Evolutionary conservation across 2,888 invertebrate species (phyloP).

Genomic region (Hypercompe scribonia): DNA sequence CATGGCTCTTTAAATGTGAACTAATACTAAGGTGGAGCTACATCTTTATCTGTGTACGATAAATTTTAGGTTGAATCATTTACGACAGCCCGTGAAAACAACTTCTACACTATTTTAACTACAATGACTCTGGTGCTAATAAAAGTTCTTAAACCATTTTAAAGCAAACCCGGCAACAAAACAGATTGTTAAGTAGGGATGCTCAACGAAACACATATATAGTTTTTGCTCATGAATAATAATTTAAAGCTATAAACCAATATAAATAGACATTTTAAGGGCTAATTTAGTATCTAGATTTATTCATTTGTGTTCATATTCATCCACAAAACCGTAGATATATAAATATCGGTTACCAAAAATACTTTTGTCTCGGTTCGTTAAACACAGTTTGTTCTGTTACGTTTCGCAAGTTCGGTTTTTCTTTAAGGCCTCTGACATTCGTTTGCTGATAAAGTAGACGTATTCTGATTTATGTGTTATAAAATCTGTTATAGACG

Average conservation of each 20-base stretch:
- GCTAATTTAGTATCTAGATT: not conserved
- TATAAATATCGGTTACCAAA: constrained; percentile 39
- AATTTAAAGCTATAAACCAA: not conserved
- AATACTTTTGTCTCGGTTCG: constrained; percentile 55
- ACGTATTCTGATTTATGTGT: not conserved
- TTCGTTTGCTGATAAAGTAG: not conserved
- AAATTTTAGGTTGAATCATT: not conserved
- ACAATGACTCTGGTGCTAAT: not conserved
- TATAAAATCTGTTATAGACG: not conserved
- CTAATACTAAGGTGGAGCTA: not conserved
- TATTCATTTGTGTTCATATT: not conserved
- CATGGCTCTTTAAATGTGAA: not conserved
- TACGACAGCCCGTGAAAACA: not conserved
- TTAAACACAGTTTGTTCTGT: constrained; percentile 48
- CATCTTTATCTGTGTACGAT: not conserved
- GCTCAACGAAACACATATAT: not conserved
- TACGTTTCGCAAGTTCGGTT: constrained; percentile 13
- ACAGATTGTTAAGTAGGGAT: not conserved
- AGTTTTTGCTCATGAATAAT: not conserved
- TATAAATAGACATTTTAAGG: not conserved
- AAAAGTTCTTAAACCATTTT: not conserved
- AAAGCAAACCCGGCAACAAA: not conserved
- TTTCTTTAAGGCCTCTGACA: not conserved
- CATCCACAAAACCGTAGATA: not conserved
- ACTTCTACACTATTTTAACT: not conserved